Conservation (phyloP, 2,888 invertebrate genomes). For the Metopia argyrocephala region DNA sequence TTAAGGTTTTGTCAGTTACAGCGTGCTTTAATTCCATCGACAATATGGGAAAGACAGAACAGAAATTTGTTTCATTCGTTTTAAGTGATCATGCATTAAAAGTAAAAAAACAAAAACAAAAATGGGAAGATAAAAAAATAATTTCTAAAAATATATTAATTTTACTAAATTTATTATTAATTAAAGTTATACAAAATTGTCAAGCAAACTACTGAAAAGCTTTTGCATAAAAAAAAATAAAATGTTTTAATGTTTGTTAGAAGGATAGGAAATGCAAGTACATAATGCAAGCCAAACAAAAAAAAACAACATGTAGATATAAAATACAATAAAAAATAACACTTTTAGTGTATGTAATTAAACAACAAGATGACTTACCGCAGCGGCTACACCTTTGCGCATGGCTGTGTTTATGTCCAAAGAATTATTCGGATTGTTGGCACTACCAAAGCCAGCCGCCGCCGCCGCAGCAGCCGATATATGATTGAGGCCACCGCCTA, state of each 20-base stretch:
- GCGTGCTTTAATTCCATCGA: too few species aligned
- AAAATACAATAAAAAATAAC: background rate
- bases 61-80: too few species aligned
- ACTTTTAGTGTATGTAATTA: conserved; percentile 63
- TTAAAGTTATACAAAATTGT: conserved; percentile 26
- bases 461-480: conserved; percentile 58
- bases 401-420: conserved; percentile 66
- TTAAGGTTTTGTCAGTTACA: too few species aligned
- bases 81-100: conserved; percentile 24
- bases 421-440: conserved; percentile 29
- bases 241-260: background rate
- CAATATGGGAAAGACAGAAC: too few species aligned
- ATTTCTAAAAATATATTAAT: background rate
- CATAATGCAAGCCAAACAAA: conserved; percentile 49
- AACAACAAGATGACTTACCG: conserved; percentile 76
- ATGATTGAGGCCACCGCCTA: conserved; percentile 67
- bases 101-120: conserved; percentile 8
- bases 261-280: background rate
- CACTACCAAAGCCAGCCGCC: conserved; percentile 49
- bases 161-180: too few species aligned
- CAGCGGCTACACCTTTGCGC: conserved; percentile 74
- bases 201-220: conserved; percentile 49
- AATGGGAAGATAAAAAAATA: too few species aligned
- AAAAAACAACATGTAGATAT: conserved; percentile 37
- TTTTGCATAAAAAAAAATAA: conserved; percentile 21